Evolutionary conservation across 2,888 invertebrate species (phyloP), one percentile per base, ranked within the genome.

Genomic region (Plagodis dolabraria): DNA sequence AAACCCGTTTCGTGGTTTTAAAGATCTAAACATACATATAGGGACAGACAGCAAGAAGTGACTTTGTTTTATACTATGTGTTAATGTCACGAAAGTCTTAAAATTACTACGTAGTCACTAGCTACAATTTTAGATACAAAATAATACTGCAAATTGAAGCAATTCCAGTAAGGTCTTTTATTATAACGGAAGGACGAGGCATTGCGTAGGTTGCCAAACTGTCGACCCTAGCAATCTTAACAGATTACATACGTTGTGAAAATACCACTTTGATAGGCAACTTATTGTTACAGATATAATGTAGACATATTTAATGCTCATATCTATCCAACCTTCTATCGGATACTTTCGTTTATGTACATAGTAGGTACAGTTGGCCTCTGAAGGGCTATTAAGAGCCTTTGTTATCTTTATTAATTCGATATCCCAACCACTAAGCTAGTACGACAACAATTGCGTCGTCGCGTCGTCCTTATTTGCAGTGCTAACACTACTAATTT

Each of bases 231-330:
- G 8, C 50, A 46, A 22, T 22, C 22, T 22, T 43, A 22, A 22
- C 22, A 22, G 22, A 50, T 50, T 35, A 42, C 35, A 47, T 7
- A 4, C 22, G 22, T 22, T 22, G n/a, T 35, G 51, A 47, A 46
- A 56, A 44, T 49, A 35, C n/a, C 40, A 33, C 9, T 57, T 35
- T 51, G 11, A 51, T 10, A 44, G 48, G 40, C 42, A 33, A 42
- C 34, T 34, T 38, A n/a, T 42, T 22, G 22, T 22, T 22, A 2
- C 12, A 10, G 40, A 46, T 34, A 50, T 46, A 46, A 46, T 46
- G 44, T 12, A 11, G 0, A 9, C 9, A 22, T 22, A 22, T 22
- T 22, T 22, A 22, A 22, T 22, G 22, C 4, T 33, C 33, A 49
- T 38, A 33, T 7, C 9, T 40, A 38, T 38, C 33, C 40, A 49